A percentile compares a stretch with the other conserved stretches of the same genome.
Conservation (phyloP, 2,113 vertebrate species). For the Zosterops hypoxanthus region DNA sequence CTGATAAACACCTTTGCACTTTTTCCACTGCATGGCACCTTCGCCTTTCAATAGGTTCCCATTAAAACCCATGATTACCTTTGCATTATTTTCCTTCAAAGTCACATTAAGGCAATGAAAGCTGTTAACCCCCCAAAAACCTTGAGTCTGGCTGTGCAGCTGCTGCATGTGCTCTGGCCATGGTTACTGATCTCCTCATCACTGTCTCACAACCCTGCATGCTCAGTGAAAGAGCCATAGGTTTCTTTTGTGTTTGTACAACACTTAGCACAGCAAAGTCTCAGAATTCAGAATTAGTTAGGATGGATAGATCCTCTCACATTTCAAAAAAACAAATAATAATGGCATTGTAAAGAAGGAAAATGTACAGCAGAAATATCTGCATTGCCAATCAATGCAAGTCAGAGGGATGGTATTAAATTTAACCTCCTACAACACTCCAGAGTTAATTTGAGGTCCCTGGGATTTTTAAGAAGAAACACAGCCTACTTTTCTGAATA, state of each 20-base stretch:
- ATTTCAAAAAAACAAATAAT: not conserved
- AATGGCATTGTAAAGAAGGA: not conserved
- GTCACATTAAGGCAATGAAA: not conserved
- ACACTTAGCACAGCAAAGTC: not conserved
- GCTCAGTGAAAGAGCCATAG: not conserved
- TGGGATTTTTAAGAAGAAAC: slow-evolving; percentile 37
- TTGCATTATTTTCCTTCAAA: not conserved
- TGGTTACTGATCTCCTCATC: not conserved
- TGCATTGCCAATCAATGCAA: not conserved
- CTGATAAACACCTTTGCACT: not conserved
- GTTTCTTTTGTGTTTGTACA: not conserved
- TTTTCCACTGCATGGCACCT: not conserved
- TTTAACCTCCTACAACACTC: slow-evolving; percentile 22
- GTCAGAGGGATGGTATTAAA: slow-evolving; percentile 6
- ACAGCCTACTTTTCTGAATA: not conserved
- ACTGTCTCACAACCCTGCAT: not conserved
- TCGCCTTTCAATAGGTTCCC: not conserved
- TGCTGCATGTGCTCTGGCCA: fast-evolving
- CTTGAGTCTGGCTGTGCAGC: not conserved
- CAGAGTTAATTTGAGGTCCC: not conserved
- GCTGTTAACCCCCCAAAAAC: not conserved
- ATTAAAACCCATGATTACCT: not conserved
- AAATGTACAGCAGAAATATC: slow-evolving; percentile 12
- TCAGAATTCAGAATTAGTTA: not conserved
- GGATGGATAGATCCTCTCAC: not conserved